Conservation (phyloP, 2,888 invertebrate genomes). For the Epinotia ramella region DNA sequence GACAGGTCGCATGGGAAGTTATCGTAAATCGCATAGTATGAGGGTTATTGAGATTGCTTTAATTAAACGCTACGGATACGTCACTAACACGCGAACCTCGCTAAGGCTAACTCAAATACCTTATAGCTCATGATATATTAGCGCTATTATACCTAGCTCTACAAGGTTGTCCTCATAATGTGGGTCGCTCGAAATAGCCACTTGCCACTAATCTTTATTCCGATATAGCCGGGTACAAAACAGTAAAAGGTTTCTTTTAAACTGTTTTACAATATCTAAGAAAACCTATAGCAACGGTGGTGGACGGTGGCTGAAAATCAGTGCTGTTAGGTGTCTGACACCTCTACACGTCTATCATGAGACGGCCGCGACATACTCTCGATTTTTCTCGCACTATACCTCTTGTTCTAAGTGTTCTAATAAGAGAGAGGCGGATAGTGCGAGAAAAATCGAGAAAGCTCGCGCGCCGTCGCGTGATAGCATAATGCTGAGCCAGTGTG, state of each 20-base stretch:
- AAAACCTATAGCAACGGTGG: no score
- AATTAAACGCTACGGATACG: conserved; percentile 33
- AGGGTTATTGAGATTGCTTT: conserved; percentile 34
- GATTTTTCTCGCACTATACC: no score
- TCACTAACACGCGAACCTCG: conserved; percentile 34
- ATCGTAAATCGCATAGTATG: conserved; percentile 34
- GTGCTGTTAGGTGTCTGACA: no score
- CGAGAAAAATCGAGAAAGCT: no score
- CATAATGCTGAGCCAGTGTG: no score
- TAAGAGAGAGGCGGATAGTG: no score
- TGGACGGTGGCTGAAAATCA: no score
- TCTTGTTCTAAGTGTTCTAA: no score
- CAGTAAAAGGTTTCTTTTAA: not conserved
- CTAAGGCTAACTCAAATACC: conserved; percentile 35
- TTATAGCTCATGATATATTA: conserved; percentile 5
- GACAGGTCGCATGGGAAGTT: conserved; percentile 35
- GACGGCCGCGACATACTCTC: no score
- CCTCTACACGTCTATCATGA: no score
- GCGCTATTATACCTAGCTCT: conserved; percentile 8
- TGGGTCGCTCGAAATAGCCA: not conserved
- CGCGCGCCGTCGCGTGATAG: no score
- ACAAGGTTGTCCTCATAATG: conserved; percentile 13
- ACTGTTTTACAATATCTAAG: not conserved
- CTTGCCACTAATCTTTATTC: not conserved
- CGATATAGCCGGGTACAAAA: not conserved